phyloP scores from a whole-genome alignment of 2,797 vertebrate genomes.

The Pseudotriccus pelzelni region DNA sequence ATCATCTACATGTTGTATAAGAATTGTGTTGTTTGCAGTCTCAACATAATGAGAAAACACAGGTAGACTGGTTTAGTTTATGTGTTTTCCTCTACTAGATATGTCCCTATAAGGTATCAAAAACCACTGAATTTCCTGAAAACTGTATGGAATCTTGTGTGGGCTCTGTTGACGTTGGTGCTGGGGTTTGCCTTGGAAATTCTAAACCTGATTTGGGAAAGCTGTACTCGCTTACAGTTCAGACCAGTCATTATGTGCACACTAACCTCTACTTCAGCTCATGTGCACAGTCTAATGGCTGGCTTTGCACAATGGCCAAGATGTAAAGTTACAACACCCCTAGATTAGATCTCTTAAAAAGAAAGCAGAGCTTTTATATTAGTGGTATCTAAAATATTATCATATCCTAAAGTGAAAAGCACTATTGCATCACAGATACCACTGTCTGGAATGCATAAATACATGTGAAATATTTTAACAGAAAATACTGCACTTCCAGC shows the following conservation, averaged over 20 bases:
- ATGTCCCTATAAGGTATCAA: neutral
- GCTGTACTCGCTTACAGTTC: fast-evolving
- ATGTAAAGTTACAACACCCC: neutral
- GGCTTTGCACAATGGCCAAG: neutral
- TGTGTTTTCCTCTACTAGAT: neutral
- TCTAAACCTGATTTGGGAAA: neutral
- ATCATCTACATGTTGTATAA: neutral
- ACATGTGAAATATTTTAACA: neutral
- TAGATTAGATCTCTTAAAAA: neutral
- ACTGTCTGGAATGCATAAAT: neutral
- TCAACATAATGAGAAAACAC: neutral
- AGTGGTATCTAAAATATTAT: neutral
- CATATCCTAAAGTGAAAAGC: neutral
- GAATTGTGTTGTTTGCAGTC: neutral
- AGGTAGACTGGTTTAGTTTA: neutral
- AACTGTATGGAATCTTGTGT: neutral
- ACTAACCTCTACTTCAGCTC: neutral
- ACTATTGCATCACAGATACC: neutral
- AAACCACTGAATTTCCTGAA: neutral
- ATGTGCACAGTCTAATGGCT: fast-evolving
- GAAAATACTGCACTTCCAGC: neutral
- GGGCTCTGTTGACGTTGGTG: neutral
- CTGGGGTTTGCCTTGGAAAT: neutral
- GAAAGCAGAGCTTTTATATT: neutral
- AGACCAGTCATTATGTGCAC: neutral